Evolutionary conservation across 2,797 vertebrate genomes (phyloP), one percentile per base, ranked within the genome.

Genomic region (Acipenser transmontanus): DNA sequence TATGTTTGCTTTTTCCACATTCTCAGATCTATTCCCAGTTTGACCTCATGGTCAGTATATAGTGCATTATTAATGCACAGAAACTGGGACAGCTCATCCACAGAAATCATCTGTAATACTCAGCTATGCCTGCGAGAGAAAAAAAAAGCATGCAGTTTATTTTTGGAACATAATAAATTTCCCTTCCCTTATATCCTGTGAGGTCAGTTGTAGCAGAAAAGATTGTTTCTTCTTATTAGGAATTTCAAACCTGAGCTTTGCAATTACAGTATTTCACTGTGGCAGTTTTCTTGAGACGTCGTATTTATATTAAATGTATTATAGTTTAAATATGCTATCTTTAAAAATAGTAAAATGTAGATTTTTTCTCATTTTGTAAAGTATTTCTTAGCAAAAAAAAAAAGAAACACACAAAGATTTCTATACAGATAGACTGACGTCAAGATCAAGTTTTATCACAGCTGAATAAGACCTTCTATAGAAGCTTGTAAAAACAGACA

Each of bases 81-180:
- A 59, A 70, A 66, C 50, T 63, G 68, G 64, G 65, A 51, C 54
- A 47, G 13, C 79, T 76, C 78, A 80, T n/a, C 78, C 78, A 84
- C 81, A 84, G 77, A 77, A 70, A 73, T 74, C 81, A 87, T 86
- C 83, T 79, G 83, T 86, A 85, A 86, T 72, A 12, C 6, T 4
- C 61, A 65, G 66, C 77, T 76, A 79, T 80, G 77, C 78, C 68
- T 69, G 82, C 80, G 80, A 84, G 67, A 20, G 62, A 71, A 71
- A 34, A 34, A 34, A 12, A 59, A 65, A 66, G 64, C 60, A 62
- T 59, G 49, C 52, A 9, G 72, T 73, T 77, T 88, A 88, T 89
- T 88, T 88, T 87, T 87, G 85, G 84, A 80, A 69, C 75, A 63
- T 82, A 85, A 88, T 89, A 81, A 87, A 88, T 83, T 80, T 85